Evolutionary conservation across 2,113 vertebrate species (phyloP).

Genomic region (Hypocryptadius cinnamomeus): DNA sequence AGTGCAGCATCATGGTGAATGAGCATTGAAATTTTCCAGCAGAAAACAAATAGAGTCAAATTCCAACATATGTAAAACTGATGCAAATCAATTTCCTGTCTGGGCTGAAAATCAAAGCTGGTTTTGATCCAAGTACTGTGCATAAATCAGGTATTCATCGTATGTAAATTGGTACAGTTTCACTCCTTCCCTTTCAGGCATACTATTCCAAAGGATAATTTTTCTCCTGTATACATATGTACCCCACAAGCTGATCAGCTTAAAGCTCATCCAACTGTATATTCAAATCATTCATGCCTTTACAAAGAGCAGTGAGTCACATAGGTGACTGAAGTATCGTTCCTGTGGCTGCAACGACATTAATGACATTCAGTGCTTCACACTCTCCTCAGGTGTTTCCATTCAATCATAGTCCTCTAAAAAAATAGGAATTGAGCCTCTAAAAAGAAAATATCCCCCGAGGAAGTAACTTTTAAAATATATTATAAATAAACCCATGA

Average conservation of each 20-base stretch:
- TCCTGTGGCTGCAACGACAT: not conserved
- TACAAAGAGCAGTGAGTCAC: conserved; percentile 14
- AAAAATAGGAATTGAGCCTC: not conserved
- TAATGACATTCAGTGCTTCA: not conserved
- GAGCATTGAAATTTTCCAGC: not conserved
- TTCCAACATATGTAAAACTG: conserved; percentile 18
- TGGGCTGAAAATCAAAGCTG: conserved; percentile 37
- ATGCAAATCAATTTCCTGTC: conserved; percentile 58
- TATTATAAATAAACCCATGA: not conserved
- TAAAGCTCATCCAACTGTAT: not conserved
- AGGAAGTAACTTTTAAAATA: not conserved
- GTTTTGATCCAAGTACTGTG: conserved; percentile 37
- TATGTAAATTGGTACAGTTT: conserved; percentile 45
- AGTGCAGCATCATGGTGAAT: not conserved
- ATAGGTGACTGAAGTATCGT: not conserved
- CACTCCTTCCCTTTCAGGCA: conserved; percentile 20
- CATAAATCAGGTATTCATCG: conserved; percentile 46
- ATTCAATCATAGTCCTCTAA: not conserved
- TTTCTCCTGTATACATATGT: not conserved
- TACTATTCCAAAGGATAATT: not conserved
- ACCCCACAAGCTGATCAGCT: not conserved
- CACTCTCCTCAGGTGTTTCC: not conserved
- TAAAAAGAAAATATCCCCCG: not conserved
- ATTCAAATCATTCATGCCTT: conserved; percentile 5
- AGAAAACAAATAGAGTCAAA: conserved; percentile 26